Base-by-base conservation (phyloP, 2,113 vertebrate species). In the Nanorana parkeri region DNA sequence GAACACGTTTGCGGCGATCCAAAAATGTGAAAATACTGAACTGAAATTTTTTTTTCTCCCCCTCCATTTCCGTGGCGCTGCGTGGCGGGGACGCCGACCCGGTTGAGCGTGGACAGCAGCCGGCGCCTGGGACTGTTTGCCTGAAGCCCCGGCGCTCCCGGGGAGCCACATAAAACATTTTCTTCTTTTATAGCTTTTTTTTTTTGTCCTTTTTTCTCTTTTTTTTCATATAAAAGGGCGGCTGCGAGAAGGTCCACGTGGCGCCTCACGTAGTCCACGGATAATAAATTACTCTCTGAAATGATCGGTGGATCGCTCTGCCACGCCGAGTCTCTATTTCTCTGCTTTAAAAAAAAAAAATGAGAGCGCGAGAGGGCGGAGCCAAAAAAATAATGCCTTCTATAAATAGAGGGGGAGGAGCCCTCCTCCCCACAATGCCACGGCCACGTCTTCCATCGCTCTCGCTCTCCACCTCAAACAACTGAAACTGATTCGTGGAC, bases 201-300 rank as follows among this genome's bases (percentile, higher is more conserved):
- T 77, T 77, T 65, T 51, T 10, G 24, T 77, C 47, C 17, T 19
- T 74, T 51, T 19, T 47, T 77, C 51, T 24, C 20, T 58, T 54
- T 60, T 51, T 77, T 77, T 36, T 21, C 23, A 77, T 77, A 64
- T 77, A 64, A 77, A 71, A 61, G 67, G 66, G 55, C 19, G 51
- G 77, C 51, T 56, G 52, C 78, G 32, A 26, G 78, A 47, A 54
- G 78, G 17, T 60, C 41, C 87, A 93, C 92, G 92, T 94, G 32
- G 29, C 94, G 92, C 87, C 94, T 94, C 96, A 95, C 96, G 96
- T 95, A 96, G 96, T 96, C 92, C 95, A 95, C 96, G 97, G 97
- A 97, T 94, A 97, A 97, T 99, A 98, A 99, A 98, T 98, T 98
- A 98, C 94, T 94, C 90, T 85, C 92, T 93, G 88, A 93, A 94